Evolutionary conservation across 2,888 invertebrate genomes (phyloP).

Genomic region (Cybosia mesomella): DNA sequence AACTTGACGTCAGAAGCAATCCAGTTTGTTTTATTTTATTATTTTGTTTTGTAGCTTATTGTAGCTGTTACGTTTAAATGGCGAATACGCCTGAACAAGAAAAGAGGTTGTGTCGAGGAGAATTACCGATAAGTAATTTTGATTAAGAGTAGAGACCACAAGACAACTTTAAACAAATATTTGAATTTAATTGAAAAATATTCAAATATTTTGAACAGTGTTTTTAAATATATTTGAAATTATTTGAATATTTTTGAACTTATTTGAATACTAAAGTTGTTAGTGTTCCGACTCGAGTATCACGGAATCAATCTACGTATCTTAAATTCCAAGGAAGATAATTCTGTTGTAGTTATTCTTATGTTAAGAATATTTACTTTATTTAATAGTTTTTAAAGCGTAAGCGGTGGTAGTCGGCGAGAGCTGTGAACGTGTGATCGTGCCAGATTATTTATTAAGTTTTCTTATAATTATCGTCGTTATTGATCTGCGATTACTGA

Average conservation of each 20-base stretch:
- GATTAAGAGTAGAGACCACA: constrained; percentile 21
- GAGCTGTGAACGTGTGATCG: constrained; percentile 69
- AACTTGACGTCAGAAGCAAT: constrained; percentile 27
- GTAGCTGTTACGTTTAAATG: constrained; percentile 31
- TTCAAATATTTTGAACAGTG: constrained; percentile 5
- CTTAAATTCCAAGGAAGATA: constrained; percentile 67
- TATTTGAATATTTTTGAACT: constrained; percentile 27
- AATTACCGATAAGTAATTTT: constrained; percentile 33
- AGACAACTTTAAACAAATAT: constrained; percentile 38
- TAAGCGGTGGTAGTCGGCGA: constrained; percentile 59
- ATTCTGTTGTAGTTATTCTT: constrained; percentile 81
- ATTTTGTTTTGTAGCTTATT: constrained; percentile 30
- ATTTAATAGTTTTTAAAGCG: constrained; percentile 66
- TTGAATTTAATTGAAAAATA: constrained; percentile 19
- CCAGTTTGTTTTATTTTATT: constrained; percentile 25
- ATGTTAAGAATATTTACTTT: constrained; percentile 82
- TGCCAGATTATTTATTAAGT: constrained; percentile 75
- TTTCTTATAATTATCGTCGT: constrained; percentile 58
- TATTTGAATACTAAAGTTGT: constrained; percentile 35
- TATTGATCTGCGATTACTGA: constrained; percentile 73
- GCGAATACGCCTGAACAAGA: constrained; percentile 41
- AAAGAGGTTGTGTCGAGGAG: constrained; percentile 40
- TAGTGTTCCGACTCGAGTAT: constrained; percentile 25
- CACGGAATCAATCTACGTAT: constrained; percentile 44
- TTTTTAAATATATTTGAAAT: constrained; percentile 2